Conservation (phyloP, 1,140 invertebrate species). For the Cyclargus thomasi region DNA sequence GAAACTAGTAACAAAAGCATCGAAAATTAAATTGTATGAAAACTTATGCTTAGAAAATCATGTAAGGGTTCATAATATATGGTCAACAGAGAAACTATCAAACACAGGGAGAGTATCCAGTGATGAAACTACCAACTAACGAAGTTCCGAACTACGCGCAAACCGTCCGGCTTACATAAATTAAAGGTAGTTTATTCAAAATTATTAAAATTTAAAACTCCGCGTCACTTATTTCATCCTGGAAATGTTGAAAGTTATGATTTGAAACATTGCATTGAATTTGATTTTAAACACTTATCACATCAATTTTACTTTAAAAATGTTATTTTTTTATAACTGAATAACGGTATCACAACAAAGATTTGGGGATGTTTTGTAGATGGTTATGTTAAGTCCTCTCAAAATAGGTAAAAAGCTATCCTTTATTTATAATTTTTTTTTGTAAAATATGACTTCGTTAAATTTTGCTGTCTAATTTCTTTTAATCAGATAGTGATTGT, state of each 20-base stretch:
- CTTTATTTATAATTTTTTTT: no score
- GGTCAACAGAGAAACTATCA: not conserved
- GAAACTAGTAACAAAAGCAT: not conserved
- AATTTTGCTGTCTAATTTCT: no score
- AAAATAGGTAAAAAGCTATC: no score
- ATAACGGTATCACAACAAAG: no score
- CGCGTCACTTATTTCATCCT: not conserved
- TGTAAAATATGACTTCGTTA: no score
- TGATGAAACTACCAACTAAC: constrained; percentile 10
- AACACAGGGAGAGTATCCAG: not conserved
- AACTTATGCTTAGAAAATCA: not conserved
- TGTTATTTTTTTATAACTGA: no score
- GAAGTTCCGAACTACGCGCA: not conserved
- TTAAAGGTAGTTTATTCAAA: constrained; percentile 11
- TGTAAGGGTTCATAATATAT: not conserved
- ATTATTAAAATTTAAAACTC: constrained; percentile 1
- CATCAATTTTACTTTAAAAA: no score
- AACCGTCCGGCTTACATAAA: constrained; percentile 10
- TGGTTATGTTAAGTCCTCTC: no score
- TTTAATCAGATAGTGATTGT: no score
- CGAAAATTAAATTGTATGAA: not conserved
- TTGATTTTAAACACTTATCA: no score
- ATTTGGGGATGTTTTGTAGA: no score
- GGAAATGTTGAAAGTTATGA: not conserved
- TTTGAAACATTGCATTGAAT: not conserved